A percentile compares a stretch with the other conserved stretches of the same genome.
These are phyloP conservation scores for Arnoldichthys spilopterus DNA, from an alignment of 2,797 vertebrate species.

Conservation along the genomic window DNA sequence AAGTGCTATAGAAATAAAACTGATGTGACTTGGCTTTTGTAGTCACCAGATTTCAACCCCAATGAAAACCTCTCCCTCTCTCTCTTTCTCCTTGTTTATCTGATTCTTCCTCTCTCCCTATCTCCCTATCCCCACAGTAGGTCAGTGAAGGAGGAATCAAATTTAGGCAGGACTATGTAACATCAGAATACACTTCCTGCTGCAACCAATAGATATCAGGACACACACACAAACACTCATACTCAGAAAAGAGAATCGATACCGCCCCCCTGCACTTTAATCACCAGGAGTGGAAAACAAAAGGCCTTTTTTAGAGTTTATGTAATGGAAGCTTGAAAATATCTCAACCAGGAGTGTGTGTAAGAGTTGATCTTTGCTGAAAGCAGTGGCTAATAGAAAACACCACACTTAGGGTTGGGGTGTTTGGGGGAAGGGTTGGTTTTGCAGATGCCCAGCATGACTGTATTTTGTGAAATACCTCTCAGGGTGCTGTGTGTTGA, in stretches of 20 bases:
- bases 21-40: too few relatives aligned
- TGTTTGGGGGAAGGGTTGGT: too few relatives aligned
- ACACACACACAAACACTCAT: conserved; percentile 27
- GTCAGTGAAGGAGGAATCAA: conserved; percentile 66
- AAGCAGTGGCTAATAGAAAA: too few relatives aligned
- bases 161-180: conserved; percentile 78
- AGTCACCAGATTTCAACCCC: too few relatives aligned
- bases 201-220: conserved; percentile 76
- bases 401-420: too few relatives aligned
- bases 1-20: too few relatives aligned
- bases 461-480: too few relatives aligned
- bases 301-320: background rate
- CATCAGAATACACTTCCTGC: conserved; percentile 85
- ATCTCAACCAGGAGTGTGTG: background rate
- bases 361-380: too few relatives aligned
- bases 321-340: background rate
- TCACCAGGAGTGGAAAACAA: background rate
- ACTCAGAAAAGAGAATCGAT: background rate
- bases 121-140: background rate
- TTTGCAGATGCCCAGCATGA: too few relatives aligned
- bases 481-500: too few relatives aligned
- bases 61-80: background rate
- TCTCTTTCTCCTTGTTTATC: conserved; percentile 5
- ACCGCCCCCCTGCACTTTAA: background rate
- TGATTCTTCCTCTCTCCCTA: conserved; percentile 18